phyloP scores from a whole-genome alignment of 2,888 invertebrate species.

The Colostygia pectinataria region DNA sequence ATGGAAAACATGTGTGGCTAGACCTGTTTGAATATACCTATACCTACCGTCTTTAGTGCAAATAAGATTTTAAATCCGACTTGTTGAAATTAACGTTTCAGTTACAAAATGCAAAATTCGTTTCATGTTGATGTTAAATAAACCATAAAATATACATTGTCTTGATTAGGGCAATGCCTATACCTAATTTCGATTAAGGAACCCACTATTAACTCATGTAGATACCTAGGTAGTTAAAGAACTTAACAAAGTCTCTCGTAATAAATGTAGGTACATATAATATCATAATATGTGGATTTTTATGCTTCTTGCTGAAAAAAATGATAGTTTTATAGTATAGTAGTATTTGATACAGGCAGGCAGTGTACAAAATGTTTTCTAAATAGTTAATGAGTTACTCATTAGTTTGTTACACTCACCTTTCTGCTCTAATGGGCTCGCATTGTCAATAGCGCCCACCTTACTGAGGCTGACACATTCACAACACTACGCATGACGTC shows the following conservation, averaged over 20 bases:
- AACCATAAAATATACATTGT: too few relatives aligned
- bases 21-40: constrained; percentile 11
- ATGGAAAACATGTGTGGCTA: constrained; percentile 47
- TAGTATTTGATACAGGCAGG: too few relatives aligned
- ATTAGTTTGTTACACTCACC: constrained; percentile 67
- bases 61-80: constrained; percentile 17
- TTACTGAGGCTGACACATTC: constrained; percentile 58
- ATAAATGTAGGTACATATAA: too few relatives aligned
- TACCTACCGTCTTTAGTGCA: constrained; percentile 13
- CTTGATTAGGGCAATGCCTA: too few relatives aligned
- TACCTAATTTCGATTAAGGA: too few relatives aligned
- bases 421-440: constrained; percentile 75
- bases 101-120: neutral
- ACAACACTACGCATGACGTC: constrained; percentile 81
- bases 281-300: too few relatives aligned
- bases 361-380: constrained; percentile 47
- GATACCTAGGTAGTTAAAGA: too few relatives aligned
- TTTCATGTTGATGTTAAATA: too few relatives aligned
- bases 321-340: too few relatives aligned
- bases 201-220: too few relatives aligned
- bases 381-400: constrained; percentile 50
- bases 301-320: too few relatives aligned
- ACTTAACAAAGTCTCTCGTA: too few relatives aligned
- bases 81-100: constrained; percentile 4
- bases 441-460: constrained; percentile 76